Percentiles rank a stretch among this genome's conserved stretches.
Evolutionary conservation across 2,888 invertebrate species (phyloP).

Genomic region (Maniola hyperantus): DNA sequence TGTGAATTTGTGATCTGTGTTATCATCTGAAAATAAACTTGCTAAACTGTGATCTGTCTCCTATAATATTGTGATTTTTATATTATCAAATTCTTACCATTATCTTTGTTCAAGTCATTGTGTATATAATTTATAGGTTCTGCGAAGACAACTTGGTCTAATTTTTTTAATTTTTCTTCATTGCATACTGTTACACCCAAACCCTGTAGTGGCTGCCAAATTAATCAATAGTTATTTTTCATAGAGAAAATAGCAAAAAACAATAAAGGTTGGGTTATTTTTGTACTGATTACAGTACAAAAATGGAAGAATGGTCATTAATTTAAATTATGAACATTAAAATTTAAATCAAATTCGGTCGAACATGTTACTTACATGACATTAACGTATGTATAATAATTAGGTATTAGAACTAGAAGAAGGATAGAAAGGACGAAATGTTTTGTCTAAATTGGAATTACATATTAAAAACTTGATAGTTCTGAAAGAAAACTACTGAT

Average conservation of each 20-base stretch:
- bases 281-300: too few species aligned
- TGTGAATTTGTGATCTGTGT: conserved; percentile 30
- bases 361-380: too few species aligned
- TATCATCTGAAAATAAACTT: conserved; percentile 29
- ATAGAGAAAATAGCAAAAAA: not conserved
- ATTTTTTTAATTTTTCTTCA: conserved; percentile 40
- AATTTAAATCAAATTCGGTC: too few species aligned
- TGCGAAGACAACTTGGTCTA: conserved; percentile 46
- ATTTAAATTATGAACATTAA: too few species aligned
- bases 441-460: not conserved
- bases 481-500: conserved; percentile 5
- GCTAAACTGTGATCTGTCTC: too few species aligned
- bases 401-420: too few species aligned
- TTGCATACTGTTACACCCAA: conserved; percentile 26
- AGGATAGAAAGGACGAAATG: not conserved
- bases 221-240: not conserved
- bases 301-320: too few species aligned
- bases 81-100: conserved; percentile 12
- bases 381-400: too few species aligned
- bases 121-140: conserved; percentile 40
- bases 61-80: too few species aligned
- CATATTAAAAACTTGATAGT: not conserved
- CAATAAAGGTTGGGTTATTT: too few species aligned
- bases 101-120: conserved; percentile 1
- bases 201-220: conserved; percentile 45